Evolutionary conservation across 2,113 vertebrate genomes (phyloP).

Genomic region (Mystacornis crossleyi): DNA sequence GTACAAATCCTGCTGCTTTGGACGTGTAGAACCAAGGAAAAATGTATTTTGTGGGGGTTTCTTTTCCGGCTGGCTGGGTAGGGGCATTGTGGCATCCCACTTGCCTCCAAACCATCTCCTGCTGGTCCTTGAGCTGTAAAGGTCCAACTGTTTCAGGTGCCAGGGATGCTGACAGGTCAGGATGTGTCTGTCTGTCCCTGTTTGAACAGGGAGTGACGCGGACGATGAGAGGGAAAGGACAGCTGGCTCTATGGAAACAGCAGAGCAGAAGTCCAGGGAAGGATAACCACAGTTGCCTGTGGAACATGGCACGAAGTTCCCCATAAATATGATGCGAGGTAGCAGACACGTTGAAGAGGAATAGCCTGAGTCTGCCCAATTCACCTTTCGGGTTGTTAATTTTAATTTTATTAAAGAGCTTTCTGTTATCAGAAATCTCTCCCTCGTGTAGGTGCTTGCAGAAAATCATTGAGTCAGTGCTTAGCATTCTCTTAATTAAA

Average conservation of each 20-base stretch:
- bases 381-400: neutral
- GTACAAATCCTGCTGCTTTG: neutral
- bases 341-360: neutral
- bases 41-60: accelerated
- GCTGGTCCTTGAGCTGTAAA: neutral
- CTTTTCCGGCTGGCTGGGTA: neutral
- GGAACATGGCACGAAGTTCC: neutral
- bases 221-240: neutral
- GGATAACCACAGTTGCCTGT: neutral
- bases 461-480: neutral
- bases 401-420: neutral
- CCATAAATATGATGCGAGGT: neutral
- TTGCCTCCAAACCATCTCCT: neutral
- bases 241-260: neutral
- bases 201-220: neutral
- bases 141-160: neutral
- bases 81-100: neutral
- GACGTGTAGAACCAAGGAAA: accelerated
- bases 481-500: neutral
- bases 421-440: neutral
- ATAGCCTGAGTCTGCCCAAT: neutral
- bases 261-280: neutral
- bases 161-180: neutral
- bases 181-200: neutral
- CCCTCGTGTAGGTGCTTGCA: neutral